Percentiles rank a stretch among this genome's conserved stretches.
Evolutionary conservation across 2,113 vertebrate genomes (phyloP).

Genomic region (Dermatemys mawii): DNA sequence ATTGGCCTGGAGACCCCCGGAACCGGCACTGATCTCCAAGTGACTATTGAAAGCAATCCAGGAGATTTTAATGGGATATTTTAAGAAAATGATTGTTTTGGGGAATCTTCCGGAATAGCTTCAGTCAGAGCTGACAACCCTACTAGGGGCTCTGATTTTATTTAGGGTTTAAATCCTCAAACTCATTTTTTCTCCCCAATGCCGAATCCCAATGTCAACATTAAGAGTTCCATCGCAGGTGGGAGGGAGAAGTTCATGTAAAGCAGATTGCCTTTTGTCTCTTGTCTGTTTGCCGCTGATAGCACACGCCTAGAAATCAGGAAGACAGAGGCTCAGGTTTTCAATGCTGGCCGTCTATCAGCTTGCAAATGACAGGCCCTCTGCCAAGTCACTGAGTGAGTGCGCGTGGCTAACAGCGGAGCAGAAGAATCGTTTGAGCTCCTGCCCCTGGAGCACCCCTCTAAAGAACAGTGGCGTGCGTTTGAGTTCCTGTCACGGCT

Average conservation of each 20-base stretch:
- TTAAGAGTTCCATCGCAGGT: background rate
- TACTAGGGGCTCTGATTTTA: no score
- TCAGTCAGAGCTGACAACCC: no score
- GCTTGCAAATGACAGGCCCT: background rate
- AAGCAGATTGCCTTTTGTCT: background rate
- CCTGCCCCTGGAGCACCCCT: background rate
- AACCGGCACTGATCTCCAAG: no score
- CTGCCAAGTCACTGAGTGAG: background rate
- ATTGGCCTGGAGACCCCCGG: no score
- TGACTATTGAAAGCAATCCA: no score
- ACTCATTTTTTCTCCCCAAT: background rate
- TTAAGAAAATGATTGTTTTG: no score
- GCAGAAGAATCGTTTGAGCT: background rate
- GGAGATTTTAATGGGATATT: no score
- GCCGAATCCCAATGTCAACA: background rate
- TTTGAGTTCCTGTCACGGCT: background rate
- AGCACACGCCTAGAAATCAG: background rate
- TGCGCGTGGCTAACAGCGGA: background rate
- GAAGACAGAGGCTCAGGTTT: no score
- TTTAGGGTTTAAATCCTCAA: no score
- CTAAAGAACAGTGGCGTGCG: rapidly evolving
- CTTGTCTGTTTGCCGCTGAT: background rate
- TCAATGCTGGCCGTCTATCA: background rate
- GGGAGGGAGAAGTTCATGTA: background rate
- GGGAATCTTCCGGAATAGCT: no score